A percentile compares a stretch with the other conserved stretches of the same genome.
Conservation (phyloP, 2,888 invertebrate genomes). For the Eupsilia transversa region DNA sequence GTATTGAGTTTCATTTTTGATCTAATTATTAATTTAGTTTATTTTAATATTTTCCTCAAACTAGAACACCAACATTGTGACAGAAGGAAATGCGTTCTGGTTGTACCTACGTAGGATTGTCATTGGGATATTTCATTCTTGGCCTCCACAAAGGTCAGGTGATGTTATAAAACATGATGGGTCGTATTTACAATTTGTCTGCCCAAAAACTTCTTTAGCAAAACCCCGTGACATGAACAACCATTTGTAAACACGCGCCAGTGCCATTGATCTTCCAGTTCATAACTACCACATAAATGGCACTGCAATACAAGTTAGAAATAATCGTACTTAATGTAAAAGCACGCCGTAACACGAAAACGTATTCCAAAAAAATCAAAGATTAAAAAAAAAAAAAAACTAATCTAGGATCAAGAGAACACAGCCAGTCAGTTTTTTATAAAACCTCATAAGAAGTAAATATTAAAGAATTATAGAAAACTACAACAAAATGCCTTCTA, state of each 20-base stretch:
- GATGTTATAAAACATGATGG: too few species aligned
- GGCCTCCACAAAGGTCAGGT: too few species aligned
- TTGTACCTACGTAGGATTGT: neutral
- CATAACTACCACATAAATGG: neutral
- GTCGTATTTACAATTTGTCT: neutral
- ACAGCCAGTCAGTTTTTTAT: neutral
- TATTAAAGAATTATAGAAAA: neutral
- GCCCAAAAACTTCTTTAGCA: neutral
- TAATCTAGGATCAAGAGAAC: too few species aligned
- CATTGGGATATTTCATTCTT: neutral
- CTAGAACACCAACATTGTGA: neutral
- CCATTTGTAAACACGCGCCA: neutral
- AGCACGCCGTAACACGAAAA: too few species aligned
- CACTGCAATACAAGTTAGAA: neutral
- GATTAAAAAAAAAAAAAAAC: too few species aligned
- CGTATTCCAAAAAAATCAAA: neutral
- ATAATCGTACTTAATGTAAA: neutral
- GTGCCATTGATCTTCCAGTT: neutral
- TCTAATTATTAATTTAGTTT: constrained; percentile 1
- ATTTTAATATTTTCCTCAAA: constrained; percentile 5
- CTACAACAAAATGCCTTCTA: neutral
- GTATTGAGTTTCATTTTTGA: constrained; percentile 39
- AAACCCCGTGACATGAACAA: neutral
- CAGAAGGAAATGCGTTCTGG: neutral
- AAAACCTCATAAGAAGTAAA: neutral